Evolutionary conservation across 2,797 vertebrate species (phyloP).

Genomic region (Protonibea diacanthus): DNA sequence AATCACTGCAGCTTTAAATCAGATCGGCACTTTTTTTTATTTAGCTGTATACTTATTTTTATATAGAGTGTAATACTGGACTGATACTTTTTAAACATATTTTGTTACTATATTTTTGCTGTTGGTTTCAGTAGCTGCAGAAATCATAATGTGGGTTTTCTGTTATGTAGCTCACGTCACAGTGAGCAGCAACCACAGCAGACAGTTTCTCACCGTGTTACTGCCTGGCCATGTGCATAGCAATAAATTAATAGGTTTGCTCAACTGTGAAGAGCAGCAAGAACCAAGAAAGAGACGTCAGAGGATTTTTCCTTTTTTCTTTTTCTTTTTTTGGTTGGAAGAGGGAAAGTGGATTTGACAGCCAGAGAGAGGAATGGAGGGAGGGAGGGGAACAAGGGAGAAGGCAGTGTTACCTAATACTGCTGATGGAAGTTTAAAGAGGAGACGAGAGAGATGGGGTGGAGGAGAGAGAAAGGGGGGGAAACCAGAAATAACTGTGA

Average conservation of each 20-base stretch:
- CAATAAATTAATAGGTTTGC: slow-evolving; percentile 50
- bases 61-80: too few relatives aligned
- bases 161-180: slow-evolving; percentile 15
- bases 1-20: not conserved
- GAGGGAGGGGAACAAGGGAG: slow-evolving; percentile 12
- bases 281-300: slow-evolving; percentile 39
- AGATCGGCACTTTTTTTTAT: not conserved
- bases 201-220: slow-evolving; percentile 29
- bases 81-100: too few relatives aligned
- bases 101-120: not conserved
- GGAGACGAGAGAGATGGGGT: slow-evolving; percentile 1
- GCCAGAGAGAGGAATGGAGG: slow-evolving; percentile 28
- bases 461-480: not conserved
- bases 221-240: slow-evolving; percentile 39
- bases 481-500: not conserved
- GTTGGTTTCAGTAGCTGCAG: not conserved
- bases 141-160: not conserved
- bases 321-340: slow-evolving; percentile 16
- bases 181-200: slow-evolving; percentile 12
- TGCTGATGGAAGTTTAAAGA: slow-evolving; percentile 43
- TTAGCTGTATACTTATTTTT: not conserved
- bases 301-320: slow-evolving; percentile 19
- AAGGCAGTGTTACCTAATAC: slow-evolving; percentile 55
- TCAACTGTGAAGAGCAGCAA: slow-evolving; percentile 57
- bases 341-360: slow-evolving; percentile 66